Evolutionary conservation across 1,140 invertebrate genomes (phyloP), one percentile per base, ranked within the genome.

Genomic region (Cataglyphis hispanica): DNA sequence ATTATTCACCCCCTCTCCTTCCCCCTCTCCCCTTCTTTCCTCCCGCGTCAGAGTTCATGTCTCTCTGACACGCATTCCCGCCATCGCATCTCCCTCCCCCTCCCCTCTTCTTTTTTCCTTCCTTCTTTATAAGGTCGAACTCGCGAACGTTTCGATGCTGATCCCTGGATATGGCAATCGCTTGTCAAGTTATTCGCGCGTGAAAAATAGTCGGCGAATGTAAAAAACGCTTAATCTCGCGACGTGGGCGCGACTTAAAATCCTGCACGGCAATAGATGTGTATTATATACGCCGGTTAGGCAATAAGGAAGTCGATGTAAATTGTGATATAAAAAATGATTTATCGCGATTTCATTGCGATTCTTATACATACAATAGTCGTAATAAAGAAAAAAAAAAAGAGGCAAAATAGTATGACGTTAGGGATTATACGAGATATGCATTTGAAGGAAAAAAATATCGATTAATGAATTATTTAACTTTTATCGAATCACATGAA

Each of bases 1-100:
- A 91, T 92, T 91, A 91, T 92, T 93, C 91, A 92, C 25, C 86
- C 75, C 40, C 8, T 0, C 8, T 8, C 40, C 40, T 40, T 8
- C 40, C 34, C 34, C 34, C 34, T 10, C 7, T 10, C 43, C 40
- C 40, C 7, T 2, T 11, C 31, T 31, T 37, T 37, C 6, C 34
- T 13, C 31, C 50, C 75, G 61, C 25, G 84, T 88, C 88, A 60
- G 89, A 87, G 90, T 91, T 92, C 91, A 92, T 92, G 91, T 91
- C 83, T 88, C 63, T 58, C 74, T 88, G 87, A 66, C 91, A 92
- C 91, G 91, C 90, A 92, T 31, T 84, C 67, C 61, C 46, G 31
- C 27, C 64, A 25, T 66, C 40, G 66, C 6, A 74, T n/a, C n/a
- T n/a, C n/a, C n/a, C n/a, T n/a, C 53, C 43, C 46, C 74, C 25